A percentile compares a stretch with the other conserved stretches of the same genome.
phyloP scores from a whole-genome alignment of 2,113 vertebrate genomes.

The Eublepharis macularius region DNA sequence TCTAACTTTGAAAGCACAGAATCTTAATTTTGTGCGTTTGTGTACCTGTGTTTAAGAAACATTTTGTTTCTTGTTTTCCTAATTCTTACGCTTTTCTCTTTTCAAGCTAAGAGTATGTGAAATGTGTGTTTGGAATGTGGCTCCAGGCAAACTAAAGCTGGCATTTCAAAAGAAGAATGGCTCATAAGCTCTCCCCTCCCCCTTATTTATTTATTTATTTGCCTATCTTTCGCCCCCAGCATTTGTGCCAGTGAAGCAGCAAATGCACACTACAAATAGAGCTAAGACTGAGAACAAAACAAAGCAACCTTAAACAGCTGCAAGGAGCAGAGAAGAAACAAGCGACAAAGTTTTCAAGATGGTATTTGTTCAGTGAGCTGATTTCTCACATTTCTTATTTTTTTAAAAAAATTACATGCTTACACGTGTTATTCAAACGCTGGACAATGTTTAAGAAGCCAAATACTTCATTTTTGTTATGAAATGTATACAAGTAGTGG shows the following conservation, averaged over 20 bases:
- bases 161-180: constrained; percentile 38
- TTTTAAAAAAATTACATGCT: constrained; percentile 17
- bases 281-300: constrained; percentile 26
- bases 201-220: constrained; percentile 11
- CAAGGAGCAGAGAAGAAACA: constrained; percentile 27
- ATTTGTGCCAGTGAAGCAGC: constrained; percentile 40
- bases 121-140: constrained; percentile 28
- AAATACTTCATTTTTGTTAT: constrained; percentile 37
- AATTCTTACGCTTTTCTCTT: background rate
- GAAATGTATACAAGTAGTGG: constrained; percentile 27
- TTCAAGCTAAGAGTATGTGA: constrained; percentile 21
- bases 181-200: constrained; percentile 10
- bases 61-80: constrained; percentile 14
- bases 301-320: constrained; percentile 26
- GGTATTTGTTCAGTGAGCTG: constrained; percentile 41
- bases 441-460: constrained; percentile 4
- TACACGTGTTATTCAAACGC: constrained; percentile 30
- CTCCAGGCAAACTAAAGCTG: constrained; percentile 43
- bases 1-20: background rate
- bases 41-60: too few relatives aligned
- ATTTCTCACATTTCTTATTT: constrained; percentile 2
- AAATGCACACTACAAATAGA: constrained; percentile 27
- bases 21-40: background rate
- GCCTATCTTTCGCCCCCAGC: background rate
- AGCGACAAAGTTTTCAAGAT: constrained; percentile 34